Evolutionary conservation across 2,888 invertebrate genomes (phyloP).

Genomic region (Limnephilus lunatus): DNA sequence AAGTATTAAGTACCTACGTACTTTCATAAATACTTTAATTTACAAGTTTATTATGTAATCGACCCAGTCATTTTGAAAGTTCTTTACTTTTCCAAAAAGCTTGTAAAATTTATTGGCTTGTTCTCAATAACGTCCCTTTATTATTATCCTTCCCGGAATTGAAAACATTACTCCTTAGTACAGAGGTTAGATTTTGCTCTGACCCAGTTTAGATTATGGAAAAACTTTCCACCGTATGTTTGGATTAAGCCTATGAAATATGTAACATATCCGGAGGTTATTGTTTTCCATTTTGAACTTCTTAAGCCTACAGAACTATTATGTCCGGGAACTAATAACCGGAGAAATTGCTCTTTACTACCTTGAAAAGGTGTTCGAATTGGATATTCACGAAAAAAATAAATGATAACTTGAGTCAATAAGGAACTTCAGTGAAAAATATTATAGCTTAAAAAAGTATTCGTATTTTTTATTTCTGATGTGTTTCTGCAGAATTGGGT

Average conservation of each 20-base stretch:
- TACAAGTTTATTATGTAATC: background rate
- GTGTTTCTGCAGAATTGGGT: no score
- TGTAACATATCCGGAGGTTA: conserved; percentile 34
- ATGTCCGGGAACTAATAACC: background rate
- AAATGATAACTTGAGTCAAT: background rate
- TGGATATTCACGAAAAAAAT: background rate
- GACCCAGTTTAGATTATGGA: conserved; percentile 20
- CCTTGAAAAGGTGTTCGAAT: background rate
- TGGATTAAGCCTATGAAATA: conserved; percentile 17
- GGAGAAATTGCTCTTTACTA: background rate
- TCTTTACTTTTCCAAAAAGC: background rate
- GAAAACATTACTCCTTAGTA: background rate
- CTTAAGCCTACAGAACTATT: background rate
- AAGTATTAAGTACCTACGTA: background rate
- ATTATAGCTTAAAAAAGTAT: no score
- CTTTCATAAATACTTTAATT: background rate
- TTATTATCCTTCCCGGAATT: background rate
- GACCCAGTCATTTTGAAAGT: background rate
- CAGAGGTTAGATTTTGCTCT: background rate
- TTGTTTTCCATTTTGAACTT: conserved; percentile 41
- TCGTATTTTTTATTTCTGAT: no score
- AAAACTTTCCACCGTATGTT: conserved; percentile 9
- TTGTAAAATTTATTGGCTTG: background rate
- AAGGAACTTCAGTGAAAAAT: no score
- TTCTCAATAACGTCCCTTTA: background rate